A percentile compares a stretch with the other conserved stretches of the same genome.
phyloP scores from a whole-genome alignment of 2,113 vertebrate species.

The Nymphicus hollandicus region DNA sequence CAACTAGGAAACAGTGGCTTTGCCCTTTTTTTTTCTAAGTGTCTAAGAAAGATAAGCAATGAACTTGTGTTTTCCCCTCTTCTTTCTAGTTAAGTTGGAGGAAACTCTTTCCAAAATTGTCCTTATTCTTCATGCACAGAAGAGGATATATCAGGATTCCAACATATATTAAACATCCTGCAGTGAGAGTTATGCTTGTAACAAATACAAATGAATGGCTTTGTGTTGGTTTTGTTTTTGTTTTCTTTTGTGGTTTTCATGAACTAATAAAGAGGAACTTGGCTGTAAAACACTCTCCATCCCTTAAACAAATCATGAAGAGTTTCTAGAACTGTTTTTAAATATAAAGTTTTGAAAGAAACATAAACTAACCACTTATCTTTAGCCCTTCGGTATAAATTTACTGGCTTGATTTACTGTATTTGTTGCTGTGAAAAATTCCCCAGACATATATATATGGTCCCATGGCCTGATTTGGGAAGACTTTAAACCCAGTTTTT shows the following conservation, averaged over 20 bases:
- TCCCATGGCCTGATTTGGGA: neutral
- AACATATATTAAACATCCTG: neutral
- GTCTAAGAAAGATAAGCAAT: neutral
- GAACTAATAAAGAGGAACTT: neutral
- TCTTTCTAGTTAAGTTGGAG: neutral
- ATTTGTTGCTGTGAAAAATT: conserved; percentile 1
- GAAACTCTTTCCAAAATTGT: neutral
- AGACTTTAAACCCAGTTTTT: neutral
- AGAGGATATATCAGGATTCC: neutral
- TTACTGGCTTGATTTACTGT: neutral
- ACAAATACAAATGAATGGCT: neutral
- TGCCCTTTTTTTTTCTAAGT: neutral
- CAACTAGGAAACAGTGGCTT: neutral
- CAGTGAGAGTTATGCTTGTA: neutral
- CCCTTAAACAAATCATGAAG: neutral
- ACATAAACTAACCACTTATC: neutral
- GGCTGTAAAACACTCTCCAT: neutral
- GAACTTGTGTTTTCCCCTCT: neutral
- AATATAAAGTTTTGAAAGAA: neutral
- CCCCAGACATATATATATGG: neutral
- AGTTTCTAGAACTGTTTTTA: neutral
- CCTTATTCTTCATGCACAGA: neutral
- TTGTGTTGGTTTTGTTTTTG: neutral
- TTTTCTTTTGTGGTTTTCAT: neutral
- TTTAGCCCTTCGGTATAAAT: neutral